A percentile compares a stretch with the other conserved stretches of the same genome.
Conservation (phyloP, 30 jellyfish, hydroid and myxozoan genomes). For the Aurelia sp. region DNA sequence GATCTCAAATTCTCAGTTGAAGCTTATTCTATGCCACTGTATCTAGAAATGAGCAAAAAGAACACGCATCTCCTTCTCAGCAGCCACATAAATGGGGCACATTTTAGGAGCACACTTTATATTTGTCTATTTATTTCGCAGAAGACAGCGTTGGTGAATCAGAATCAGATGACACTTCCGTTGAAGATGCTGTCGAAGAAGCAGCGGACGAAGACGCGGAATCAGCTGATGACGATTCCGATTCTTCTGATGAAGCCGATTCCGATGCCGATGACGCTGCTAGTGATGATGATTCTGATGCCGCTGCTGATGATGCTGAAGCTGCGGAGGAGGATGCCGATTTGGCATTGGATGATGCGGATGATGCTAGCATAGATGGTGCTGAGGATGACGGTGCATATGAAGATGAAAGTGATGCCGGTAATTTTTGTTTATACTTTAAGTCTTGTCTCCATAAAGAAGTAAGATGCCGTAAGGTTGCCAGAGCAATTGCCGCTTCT, state of each 20-base stretch:
- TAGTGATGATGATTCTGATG: slow-evolving; percentile 14
- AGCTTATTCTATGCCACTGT: too few species aligned
- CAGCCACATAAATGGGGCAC: too few species aligned
- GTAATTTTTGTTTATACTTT: too few species aligned
- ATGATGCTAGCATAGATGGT: neutral
- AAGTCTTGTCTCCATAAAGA: too few species aligned
- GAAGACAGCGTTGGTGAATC: slow-evolving; percentile 7
- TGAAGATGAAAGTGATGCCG: slow-evolving; percentile 6
- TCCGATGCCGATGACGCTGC: slow-evolving; percentile 31
- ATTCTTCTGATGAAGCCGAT: slow-evolving; percentile 17
- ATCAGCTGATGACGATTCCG: slow-evolving; percentile 3
- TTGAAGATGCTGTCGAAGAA: slow-evolving; percentile 44
- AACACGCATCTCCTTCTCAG: too few species aligned
- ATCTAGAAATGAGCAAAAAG: too few species aligned
- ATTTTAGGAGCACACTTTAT: too few species aligned
- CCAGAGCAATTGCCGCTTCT: too few species aligned
- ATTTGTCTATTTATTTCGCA: neutral
- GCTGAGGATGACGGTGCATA: slow-evolving; percentile 7
- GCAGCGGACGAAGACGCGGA: neutral
- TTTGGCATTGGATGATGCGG: slow-evolving; percentile 2
- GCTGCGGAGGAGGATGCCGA: neutral
- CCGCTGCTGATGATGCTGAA: neutral
- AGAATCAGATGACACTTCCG: slow-evolving; percentile 13
- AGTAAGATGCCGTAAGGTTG: too few species aligned
- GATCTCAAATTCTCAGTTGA: too few species aligned